Evolutionary conservation across 2,113 vertebrate genomes (phyloP).

Genomic region (rat (Rattus norvegicus)): GRCr8 NC_086023.1:52627001-52627500

Average conservation of each 20-base stretch:
- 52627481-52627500: background rate
- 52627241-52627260: too few species aligned
- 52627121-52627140: background rate
- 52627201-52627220: background rate
- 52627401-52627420: constrained; percentile 18
- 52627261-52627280: too few species aligned
- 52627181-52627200: background rate
- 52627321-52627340: background rate
- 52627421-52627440: background rate
- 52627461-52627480: background rate
- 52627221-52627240: too few species aligned
- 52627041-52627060: background rate
- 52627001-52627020: background rate
- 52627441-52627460: background rate
- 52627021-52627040: constrained; percentile 25
- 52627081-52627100: constrained; percentile 4
- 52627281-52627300: too few species aligned
- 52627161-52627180: background rate
- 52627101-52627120: background rate
- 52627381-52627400: background rate
- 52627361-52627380: background rate
- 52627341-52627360: background rate
- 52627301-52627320: background rate
- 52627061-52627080: constrained; percentile 5
- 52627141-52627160: background rate